Conservation (phyloP, 2,888 invertebrate species). For the Tryphoninae sp. region DNA sequence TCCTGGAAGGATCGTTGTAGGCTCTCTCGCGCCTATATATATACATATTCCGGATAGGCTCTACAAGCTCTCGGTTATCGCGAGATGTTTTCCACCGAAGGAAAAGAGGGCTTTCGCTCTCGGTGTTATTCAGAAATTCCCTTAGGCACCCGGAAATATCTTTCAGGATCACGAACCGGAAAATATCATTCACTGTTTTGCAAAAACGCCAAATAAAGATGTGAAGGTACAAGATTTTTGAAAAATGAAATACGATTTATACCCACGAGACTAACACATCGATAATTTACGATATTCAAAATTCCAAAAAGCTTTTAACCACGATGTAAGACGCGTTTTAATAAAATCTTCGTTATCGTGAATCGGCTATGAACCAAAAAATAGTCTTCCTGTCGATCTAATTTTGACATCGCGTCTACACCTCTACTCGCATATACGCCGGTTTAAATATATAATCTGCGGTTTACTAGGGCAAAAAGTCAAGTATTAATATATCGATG, state of each 20-base stretch:
- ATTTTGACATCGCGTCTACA: not conserved
- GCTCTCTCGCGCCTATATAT: slow-evolving; percentile 24
- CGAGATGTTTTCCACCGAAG: slow-evolving; percentile 11
- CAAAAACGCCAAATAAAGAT: not conserved
- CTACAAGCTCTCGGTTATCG: slow-evolving; percentile 31
- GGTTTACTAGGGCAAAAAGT: slow-evolving; percentile 32
- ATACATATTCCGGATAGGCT: slow-evolving; percentile 6
- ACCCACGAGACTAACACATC: too few relatives aligned
- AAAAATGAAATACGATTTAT: not conserved
- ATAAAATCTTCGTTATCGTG: not conserved
- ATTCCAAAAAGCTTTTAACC: not conserved
- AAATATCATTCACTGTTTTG: slow-evolving; percentile 47
- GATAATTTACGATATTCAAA: too few relatives aligned
- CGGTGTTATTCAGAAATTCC: slow-evolving; percentile 18
- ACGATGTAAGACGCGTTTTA: not conserved
- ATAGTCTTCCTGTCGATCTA: not conserved
- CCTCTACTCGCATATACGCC: not conserved
- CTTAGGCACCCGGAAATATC: slow-evolving; percentile 13
- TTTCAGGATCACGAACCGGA: slow-evolving; percentile 21
- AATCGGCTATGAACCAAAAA: slow-evolving; percentile 33
- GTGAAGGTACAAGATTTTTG: slow-evolving; percentile 9
- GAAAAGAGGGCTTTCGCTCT: slow-evolving; percentile 16
- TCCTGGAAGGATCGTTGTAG: not conserved
- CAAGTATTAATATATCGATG: not conserved
- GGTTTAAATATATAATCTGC: slow-evolving; percentile 46